Evolutionary conservation across 2,797 vertebrate genomes (phyloP), one percentile per base, ranked within the genome.

Genomic region (Morus bassanus): DNA sequence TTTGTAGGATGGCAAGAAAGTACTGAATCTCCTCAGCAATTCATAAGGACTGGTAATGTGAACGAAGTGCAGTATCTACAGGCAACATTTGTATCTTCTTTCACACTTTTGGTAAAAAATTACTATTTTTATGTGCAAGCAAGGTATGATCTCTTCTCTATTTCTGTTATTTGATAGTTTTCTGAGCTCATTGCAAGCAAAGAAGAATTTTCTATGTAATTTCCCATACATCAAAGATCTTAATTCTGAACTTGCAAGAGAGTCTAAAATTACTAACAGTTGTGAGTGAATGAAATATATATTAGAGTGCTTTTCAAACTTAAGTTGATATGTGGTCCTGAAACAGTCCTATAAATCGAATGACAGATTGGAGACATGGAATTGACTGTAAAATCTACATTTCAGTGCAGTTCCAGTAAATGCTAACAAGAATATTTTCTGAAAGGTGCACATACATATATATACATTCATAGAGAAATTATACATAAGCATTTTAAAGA

Each of bases 191-290:
- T 6, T 72, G 30, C n/a, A 69, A 82, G 56, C 3, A 73, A 76
- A 72, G 12, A 70, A 28, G 46, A 59, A 76, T 33, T 53, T 64
- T 17, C 48, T 35, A 37, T 25, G 24, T 18, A 54, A 87, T 77
- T 85, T 83, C 5, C 6, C 51, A 50, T 76, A 59, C 35, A 65
- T 63, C 28, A 84, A 73, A 76, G 30, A 70, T 33, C 46, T 83
- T 89, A 68, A 73, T 57, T 76, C 68, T 69, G 33, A 93, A 67
- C 54, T 85, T 63, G 17, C 46, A 80, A 90, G 63, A 81, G 28
- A 82, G 54, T 50, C 59, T 93, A 82, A 90, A 95, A 87, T 91
- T 75, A 85, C 54, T 90, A 48, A 51, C 31, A 95, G 76, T 28
- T 91, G 50, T 81, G 83, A 85, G 15, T 64, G 39, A 92, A 83